Conservation (phyloP, 2,113 vertebrate species). For the Pandion haliaetus region DNA sequence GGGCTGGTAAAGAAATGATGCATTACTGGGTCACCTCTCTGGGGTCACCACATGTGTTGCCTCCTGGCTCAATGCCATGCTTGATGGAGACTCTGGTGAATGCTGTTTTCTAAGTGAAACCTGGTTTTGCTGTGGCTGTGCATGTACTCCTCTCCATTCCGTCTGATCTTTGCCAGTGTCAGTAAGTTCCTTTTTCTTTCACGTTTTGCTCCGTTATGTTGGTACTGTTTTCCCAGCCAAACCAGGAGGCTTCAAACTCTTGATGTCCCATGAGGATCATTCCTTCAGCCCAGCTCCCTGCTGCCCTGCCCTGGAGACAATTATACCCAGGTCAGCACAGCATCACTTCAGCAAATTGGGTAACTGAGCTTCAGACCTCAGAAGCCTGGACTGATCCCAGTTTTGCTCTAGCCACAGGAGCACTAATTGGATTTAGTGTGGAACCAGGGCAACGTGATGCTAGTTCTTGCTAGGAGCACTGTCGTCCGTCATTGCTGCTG, state of each 20-base stretch:
- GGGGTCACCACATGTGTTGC: accelerated
- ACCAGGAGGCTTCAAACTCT: neutral
- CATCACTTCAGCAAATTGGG: neutral
- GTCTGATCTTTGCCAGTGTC: neutral
- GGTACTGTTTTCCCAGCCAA: neutral
- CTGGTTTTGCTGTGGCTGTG: neutral
- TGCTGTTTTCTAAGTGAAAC: neutral
- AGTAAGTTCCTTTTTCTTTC: neutral
- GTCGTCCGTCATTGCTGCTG: neutral
- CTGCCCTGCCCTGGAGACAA: neutral
- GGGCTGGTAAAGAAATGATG: neutral
- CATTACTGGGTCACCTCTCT: neutral
- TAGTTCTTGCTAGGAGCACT: neutral
- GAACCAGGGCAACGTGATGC: neutral
- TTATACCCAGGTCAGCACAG: neutral
- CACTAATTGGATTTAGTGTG: neutral
- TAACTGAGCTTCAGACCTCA: neutral
- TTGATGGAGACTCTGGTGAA: neutral
- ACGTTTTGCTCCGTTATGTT: neutral
- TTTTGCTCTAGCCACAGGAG: neutral
- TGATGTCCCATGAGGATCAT: neutral
- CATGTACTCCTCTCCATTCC: neutral
- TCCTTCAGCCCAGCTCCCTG: neutral
- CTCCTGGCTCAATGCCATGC: neutral
- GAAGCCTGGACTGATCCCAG: neutral